These are phyloP conservation scores for Meloidogyne floridensis DNA, from an alignment of 1,140 invertebrate species.

Conservation along the genomic window DNA sequence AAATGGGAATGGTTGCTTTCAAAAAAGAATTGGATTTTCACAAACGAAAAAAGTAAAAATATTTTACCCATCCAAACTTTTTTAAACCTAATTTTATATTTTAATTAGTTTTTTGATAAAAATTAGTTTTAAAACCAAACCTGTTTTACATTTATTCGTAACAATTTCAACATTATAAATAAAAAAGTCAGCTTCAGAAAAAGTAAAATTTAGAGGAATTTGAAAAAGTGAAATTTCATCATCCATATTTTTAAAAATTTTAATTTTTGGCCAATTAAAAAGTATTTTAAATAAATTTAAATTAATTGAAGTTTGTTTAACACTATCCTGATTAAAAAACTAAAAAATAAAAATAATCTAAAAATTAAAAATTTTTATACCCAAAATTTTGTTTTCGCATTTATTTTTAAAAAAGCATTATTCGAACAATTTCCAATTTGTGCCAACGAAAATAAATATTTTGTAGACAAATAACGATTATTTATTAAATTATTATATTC, in stretches of 20 bases:
- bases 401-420: not conserved
- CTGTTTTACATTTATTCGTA: not conserved
- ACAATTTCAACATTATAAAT: not conserved
- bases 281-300: constrained; percentile 1
- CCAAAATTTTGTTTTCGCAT: not conserved
- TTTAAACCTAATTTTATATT: too few relatives aligned
- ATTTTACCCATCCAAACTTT: too few relatives aligned
- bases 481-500: not conserved
- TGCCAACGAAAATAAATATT: not conserved
- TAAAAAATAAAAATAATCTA: not conserved
- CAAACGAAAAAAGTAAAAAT: too few relatives aligned
- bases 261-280: constrained; percentile 1
- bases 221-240: not conserved
- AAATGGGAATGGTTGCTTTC: too few relatives aligned
- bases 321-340: not conserved
- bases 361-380: not conserved
- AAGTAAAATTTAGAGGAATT: not conserved
- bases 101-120: too few relatives aligned
- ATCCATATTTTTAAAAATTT: not conserved
- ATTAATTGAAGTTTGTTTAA: not conserved
- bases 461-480: not conserved
- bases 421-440: not conserved
- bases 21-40: too few relatives aligned
- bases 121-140: not conserved
- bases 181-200: not conserved